Evolutionary conservation across 37 sponge, comb jelly and placozoan genomes (phyloP).

Genomic region (Dysidea cf. avara): DNA sequence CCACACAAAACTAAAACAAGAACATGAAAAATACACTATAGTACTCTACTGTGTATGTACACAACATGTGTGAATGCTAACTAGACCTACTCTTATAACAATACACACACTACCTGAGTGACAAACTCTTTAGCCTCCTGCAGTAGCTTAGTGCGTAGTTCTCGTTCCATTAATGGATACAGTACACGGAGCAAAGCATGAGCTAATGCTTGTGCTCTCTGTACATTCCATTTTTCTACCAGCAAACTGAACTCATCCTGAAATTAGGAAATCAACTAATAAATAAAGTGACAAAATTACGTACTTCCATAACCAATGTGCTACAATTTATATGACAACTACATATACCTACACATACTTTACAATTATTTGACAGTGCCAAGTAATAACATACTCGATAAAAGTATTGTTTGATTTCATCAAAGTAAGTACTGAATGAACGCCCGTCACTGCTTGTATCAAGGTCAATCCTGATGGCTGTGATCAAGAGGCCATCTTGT

Average conservation of each 20-base stretch:
- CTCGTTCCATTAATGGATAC: conserved; percentile 86
- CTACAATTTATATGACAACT: not conserved
- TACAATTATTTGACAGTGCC: not conserved
- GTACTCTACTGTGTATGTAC: not conserved
- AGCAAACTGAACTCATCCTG: conserved; percentile 89
- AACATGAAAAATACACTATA: not conserved
- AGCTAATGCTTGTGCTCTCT: conserved; percentile 78
- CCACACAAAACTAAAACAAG: conserved; percentile 44
- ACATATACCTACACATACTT: not conserved
- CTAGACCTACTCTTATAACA: not conserved
- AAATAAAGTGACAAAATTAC: not conserved
- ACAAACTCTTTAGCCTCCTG: conserved; percentile 87
- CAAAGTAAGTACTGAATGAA: conserved; percentile 63
- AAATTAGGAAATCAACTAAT: not conserved
- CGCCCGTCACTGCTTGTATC: conserved; percentile 35
- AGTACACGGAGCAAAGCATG: conserved; percentile 84
- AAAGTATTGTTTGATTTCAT: conserved; percentile 85
- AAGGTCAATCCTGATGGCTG: conserved; percentile 64
- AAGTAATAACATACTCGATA: conserved; percentile 56
- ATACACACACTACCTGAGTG: conserved; percentile 54
- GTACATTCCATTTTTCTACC: conserved; percentile 96
- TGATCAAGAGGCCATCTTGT: conserved; percentile 70
- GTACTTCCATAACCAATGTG: conserved; percentile 2
- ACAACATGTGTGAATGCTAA: not conserved
- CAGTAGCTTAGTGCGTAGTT: conserved; percentile 70